Evolutionary conservation across 2,888 invertebrate genomes (phyloP).

Genomic region (Cactoblastis cactorum): DNA sequence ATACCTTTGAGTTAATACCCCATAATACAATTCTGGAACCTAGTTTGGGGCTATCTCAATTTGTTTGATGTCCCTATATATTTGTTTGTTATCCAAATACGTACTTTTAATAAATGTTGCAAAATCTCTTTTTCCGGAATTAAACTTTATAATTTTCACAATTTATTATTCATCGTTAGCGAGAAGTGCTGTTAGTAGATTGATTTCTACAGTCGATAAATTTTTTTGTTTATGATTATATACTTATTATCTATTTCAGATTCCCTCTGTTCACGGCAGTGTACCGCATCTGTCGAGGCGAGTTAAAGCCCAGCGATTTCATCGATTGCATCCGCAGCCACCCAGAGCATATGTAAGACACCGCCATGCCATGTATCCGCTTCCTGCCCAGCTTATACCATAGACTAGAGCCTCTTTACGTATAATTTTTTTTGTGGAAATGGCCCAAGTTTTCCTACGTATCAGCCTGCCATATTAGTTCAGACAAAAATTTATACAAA

Average conservation of each 20-base stretch:
- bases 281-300: conserved; percentile 93
- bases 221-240: neutral
- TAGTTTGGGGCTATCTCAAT: too few relatives aligned
- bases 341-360: conserved; percentile 97
- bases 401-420: conserved; percentile 19
- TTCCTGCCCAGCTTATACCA: conserved; percentile 36
- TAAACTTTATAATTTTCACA: too few relatives aligned
- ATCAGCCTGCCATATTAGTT: neutral
- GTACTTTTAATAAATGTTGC: too few relatives aligned
- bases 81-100: too few relatives aligned
- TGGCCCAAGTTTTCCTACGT: conserved; percentile 12
- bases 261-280: conserved; percentile 98
- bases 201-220: too few relatives aligned
- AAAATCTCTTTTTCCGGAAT: too few relatives aligned
- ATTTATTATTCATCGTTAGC: too few relatives aligned
- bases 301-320: conserved; percentile 87
- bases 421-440: conserved; percentile 5
- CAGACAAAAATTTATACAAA: neutral
- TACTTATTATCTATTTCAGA: conserved; percentile 70
- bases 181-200: too few relatives aligned
- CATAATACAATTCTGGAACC: too few relatives aligned
- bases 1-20: too few relatives aligned
- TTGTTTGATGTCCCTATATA: too few relatives aligned
- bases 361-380: conserved; percentile 36
- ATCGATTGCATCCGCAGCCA: conserved; percentile 96